A percentile compares a stretch with the other conserved stretches of the same genome.
Evolutionary conservation across 2,113 vertebrate genomes (phyloP).

Genomic region (Muscicapa adusta): DNA sequence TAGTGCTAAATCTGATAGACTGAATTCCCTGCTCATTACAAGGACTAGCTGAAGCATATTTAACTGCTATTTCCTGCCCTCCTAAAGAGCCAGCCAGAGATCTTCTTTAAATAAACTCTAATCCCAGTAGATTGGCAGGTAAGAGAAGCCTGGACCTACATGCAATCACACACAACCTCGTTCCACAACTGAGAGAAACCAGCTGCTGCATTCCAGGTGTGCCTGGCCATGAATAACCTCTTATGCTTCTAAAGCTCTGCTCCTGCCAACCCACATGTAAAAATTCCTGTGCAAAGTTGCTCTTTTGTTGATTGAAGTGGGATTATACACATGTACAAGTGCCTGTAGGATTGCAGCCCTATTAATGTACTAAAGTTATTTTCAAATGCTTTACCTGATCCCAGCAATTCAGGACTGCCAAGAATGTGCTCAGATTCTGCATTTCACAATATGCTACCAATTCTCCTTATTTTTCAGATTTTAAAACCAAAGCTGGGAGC

Average conservation of each 20-base stretch:
- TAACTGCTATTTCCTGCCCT: constrained; percentile 3
- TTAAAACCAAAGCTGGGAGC: neutral
- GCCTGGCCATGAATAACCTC: neutral
- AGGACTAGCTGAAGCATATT: neutral
- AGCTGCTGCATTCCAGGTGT: neutral
- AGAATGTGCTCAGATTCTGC: neutral
- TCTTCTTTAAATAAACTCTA: constrained; percentile 29
- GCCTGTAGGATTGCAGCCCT: neutral
- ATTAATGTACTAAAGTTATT: neutral
- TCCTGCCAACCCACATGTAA: neutral
- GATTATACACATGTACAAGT: neutral
- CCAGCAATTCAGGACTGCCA: neutral
- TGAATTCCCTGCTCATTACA: neutral
- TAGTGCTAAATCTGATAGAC: neutral
- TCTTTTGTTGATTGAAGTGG: neutral
- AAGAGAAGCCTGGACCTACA: neutral
- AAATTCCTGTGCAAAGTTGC: neutral
- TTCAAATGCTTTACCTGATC: neutral
- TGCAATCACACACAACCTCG: neutral
- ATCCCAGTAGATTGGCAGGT: neutral
- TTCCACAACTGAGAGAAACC: neutral
- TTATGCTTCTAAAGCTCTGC: neutral
- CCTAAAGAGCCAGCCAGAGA: neutral
- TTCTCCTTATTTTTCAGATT: neutral
- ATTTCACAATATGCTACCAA: neutral